Evolutionary conservation across 2,113 vertebrate genomes (phyloP), one percentile per base, ranked within the genome.

Genomic region (Pelecanoides urinatrix): DNA sequence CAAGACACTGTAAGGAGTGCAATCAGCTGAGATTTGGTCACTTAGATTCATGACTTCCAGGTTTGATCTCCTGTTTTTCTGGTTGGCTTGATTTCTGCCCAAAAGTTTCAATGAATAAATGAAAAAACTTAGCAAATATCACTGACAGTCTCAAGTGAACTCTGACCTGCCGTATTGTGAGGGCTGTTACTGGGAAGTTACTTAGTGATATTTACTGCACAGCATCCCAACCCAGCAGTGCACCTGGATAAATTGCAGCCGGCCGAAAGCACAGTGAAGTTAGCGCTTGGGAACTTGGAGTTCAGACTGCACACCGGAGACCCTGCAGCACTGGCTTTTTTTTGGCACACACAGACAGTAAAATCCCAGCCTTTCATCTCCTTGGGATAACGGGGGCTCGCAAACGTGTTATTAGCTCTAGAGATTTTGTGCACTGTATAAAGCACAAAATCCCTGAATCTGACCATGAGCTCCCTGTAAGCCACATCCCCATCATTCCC

Each of bases 331-430:
- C 26, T 49, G n/a, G 6, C 14, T 65, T 53, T 0, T 11, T 53
- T 49, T 87, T 81, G 59, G 7, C 36, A 29, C 9, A 9, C 1
- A 2, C 6, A 22, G 3, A 50, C 25, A 30, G 16, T 59, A 36
- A 65, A 86, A 88, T 49, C 36, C 7, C 22, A 80, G 21, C 29
- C 30, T 47, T 82, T 72, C 45, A 14, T 32, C 59, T 63, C 40
- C 55, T 42, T 76, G 50, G 17, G 15, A 9, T 61, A 45, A 38
- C 0, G 0, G 65, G 26, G 18, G 13, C n/a, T 75, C 2, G 0
- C 59, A 80, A 44, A 61, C 0, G 0, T 50, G 22, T 38, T 65
- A 34, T 9, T n/a, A 68, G 15, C 17, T 56, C 7, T 68, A 40
- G 49, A 65, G 59, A 23, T 65, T 68, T 65, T 80, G 21, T 86